Evolutionary conservation across 2,888 invertebrate genomes (phyloP), one percentile per base, ranked within the genome.

Genomic region (Ophion costatus): DNA sequence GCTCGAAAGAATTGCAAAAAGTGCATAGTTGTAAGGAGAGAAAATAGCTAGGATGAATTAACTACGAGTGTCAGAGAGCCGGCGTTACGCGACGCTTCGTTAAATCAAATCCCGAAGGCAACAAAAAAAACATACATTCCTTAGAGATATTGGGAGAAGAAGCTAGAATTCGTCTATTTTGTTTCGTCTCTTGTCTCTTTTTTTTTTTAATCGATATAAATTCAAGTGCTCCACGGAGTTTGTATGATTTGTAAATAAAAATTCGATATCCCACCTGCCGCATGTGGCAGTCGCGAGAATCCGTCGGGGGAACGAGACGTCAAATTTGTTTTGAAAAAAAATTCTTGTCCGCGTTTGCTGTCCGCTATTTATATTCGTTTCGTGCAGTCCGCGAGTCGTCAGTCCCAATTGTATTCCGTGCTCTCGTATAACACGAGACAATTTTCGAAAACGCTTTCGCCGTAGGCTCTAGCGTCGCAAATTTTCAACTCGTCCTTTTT

Each of bases 161-260:
- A 57, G 61, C 61, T 61, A 9, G n/a, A 61, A 63, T 11, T n/a
- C 38, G 56, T 75, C 70, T 5, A 61, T 81, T 70, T 75, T 84
- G 61, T 71, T 74, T 66, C 77, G 67, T 80, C 38, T 24, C 17
- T 51, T 51, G 51, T 51, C 17, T 45, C 42, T 78, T 64, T 64
- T 66, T 56, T 73, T 56, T 24, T 56, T 73, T 56, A 20, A 45
- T 73, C 33, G n/a, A 51, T 69, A 24, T 71, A 64, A 71, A 80
- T 73, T 42, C 64, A 42, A 73, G 17, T 82, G 75, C 70, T 10
- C 73, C 77, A 20, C 20, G 78, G 74, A 77, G 56, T 80, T 29
- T 51, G 79, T 71, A 79, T 51, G 51, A 84, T 75, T 79, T 84
- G 82, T 84, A 84, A 70, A 82, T 82, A 84, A 82, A 75, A 76